These are phyloP conservation scores for Tenthredo scrophulariae DNA, from an alignment of 2,888 invertebrate genomes.

Conservation along the genomic window DNA sequence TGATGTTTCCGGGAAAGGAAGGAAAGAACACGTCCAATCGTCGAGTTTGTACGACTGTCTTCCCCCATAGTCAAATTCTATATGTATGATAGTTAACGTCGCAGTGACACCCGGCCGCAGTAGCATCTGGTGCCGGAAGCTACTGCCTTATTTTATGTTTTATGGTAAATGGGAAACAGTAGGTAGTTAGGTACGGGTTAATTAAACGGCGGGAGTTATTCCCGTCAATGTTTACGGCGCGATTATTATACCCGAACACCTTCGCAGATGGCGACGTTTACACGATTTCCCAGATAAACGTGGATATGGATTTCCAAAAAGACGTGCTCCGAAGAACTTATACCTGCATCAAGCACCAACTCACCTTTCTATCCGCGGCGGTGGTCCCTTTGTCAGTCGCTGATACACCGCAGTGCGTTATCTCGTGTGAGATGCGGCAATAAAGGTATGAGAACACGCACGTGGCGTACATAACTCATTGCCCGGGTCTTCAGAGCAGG, in stretches of 20 bases:
- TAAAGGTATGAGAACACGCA: constrained; percentile 76
- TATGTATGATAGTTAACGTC: constrained; percentile 47
- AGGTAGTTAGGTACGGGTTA: constrained; percentile 58
- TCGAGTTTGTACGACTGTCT: constrained; percentile 36
- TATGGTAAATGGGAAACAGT: constrained; percentile 56
- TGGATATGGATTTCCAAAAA: not conserved
- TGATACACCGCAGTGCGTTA: constrained; percentile 64
- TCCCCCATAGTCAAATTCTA: not conserved
- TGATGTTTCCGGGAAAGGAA: not conserved
- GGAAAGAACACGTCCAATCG: not conserved
- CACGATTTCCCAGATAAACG: not conserved
- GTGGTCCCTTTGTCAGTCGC: constrained; percentile 61
- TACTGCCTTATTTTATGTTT: constrained; percentile 60
- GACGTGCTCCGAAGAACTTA: not conserved
- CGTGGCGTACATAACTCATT: constrained; percentile 75
- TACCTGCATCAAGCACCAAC: not conserved
- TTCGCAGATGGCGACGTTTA: not conserved
- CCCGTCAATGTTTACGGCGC: constrained; percentile 60
- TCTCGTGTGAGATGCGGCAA: constrained; percentile 68
- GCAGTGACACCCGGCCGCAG: constrained; percentile 58
- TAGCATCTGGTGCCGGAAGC: constrained; percentile 66
- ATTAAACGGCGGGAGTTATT: constrained; percentile 60
- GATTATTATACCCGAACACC: constrained; percentile 26
- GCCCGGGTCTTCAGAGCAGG: constrained; percentile 48
- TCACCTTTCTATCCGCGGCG: constrained; percentile 21